phyloP scores from a whole-genome alignment of 2,113 vertebrate species.

The Leptobrachium ailaonicum region DNA sequence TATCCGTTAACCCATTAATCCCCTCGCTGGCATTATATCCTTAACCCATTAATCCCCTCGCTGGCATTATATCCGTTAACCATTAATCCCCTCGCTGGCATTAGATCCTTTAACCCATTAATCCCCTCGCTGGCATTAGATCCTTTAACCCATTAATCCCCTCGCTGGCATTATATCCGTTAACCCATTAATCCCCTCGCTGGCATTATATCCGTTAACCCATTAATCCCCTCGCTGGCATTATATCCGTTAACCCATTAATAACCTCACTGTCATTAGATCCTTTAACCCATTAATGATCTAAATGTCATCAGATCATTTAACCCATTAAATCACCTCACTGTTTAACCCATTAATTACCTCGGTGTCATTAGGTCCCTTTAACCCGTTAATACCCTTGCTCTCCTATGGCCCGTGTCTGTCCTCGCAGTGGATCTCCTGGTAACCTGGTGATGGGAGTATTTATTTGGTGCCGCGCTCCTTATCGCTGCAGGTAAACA shows the following conservation, averaged over 20 bases:
- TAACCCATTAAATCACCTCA: background rate
- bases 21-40: background rate
- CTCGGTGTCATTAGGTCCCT: background rate
- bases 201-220: background rate
- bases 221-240: background rate
- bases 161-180: background rate
- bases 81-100: background rate
- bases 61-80: background rate
- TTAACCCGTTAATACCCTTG: background rate
- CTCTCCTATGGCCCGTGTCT: background rate
- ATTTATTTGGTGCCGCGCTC: background rate
- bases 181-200: background rate
- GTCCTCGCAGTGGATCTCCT: background rate
- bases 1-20: background rate
- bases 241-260: background rate
- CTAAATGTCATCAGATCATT: background rate
- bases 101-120: no score
- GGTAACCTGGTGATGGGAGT: background rate
- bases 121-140: background rate
- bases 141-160: background rate
- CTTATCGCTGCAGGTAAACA: conserved; percentile 17
- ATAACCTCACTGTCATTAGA: no score
- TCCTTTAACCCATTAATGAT: no score
- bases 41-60: no score
- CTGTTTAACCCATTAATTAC: background rate